Conservation (phyloP, 2,888 invertebrate genomes). For the Ligdia adustata region DNA sequence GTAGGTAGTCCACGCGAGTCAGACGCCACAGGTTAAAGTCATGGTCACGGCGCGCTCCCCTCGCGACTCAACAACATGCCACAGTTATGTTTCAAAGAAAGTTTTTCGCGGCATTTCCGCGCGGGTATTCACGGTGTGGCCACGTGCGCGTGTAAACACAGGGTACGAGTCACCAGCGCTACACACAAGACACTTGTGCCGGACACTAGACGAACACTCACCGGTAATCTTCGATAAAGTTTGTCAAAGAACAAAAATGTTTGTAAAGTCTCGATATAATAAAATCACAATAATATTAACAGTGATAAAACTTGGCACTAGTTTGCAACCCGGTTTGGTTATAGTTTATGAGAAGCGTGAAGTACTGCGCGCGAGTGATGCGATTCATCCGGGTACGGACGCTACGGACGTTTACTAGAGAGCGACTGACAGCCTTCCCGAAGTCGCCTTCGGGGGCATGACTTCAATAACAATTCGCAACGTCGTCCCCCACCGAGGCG, state of each 20-base stretch:
- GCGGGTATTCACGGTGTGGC: conserved; percentile 65
- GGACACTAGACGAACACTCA: conserved; percentile 36
- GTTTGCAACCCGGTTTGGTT: conserved; percentile 63
- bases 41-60: conserved; percentile 62
- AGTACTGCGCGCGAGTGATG: conserved; percentile 60
- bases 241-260: conserved; percentile 54
- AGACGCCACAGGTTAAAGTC: conserved; percentile 74
- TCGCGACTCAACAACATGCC: conserved; percentile 62
- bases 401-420: conserved; percentile 81
- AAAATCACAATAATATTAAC: conserved; percentile 63
- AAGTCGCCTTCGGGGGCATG: conserved; percentile 84
- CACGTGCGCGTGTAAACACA: conserved; percentile 80
- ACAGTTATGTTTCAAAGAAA: conserved; percentile 72
- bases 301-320: conserved; percentile 65
- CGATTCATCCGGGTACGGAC: conserved; percentile 76
- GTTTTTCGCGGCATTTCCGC: conserved; percentile 80
- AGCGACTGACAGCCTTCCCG: conserved; percentile 84
- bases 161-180: conserved; percentile 36
- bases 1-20: conserved; percentile 71
- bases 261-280: conserved; percentile 54
- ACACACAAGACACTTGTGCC: conserved; percentile 23
- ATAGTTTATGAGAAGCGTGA: conserved; percentile 62
- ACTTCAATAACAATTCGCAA: conserved; percentile 85
- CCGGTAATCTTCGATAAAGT: conserved; percentile 49
- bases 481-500: conserved; percentile 82